phyloP scores from a whole-genome alignment of 1,140 invertebrate species.

The Zaprionus camerounensis region DNA sequence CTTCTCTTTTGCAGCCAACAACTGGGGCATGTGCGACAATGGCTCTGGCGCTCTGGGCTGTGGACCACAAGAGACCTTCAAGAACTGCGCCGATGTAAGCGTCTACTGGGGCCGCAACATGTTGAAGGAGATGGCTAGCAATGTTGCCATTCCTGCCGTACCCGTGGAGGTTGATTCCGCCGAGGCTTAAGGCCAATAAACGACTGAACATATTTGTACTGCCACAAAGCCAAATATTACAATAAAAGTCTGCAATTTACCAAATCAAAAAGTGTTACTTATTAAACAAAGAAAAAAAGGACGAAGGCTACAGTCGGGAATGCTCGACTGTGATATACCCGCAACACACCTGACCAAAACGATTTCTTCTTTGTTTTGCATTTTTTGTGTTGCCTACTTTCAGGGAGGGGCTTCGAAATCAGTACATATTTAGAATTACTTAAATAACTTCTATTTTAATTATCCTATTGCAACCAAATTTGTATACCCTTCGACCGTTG shows the following conservation, averaged over 20 bases:
- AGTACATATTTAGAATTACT: too few species aligned
- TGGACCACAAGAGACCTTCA: conserved; percentile 88
- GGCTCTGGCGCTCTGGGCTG: conserved; percentile 85
- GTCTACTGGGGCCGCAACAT: conserved; percentile 84
- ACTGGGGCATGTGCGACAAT: conserved; percentile 86
- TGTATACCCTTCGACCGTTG: too few species aligned
- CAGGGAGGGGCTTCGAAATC: too few species aligned
- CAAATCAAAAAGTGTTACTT: not conserved
- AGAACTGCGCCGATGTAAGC: conserved; percentile 88
- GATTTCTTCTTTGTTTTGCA: too few species aligned
- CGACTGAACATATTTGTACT: conserved; percentile 15
- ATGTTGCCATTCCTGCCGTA: conserved; percentile 25
- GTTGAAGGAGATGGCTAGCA: conserved; percentile 51
- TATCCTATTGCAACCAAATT: too few species aligned
- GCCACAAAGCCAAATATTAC: conserved; percentile 29
- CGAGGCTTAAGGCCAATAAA: conserved; percentile 15
- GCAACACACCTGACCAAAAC: too few species aligned
- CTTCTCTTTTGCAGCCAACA: conserved; percentile 84
- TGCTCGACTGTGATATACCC: too few species aligned
- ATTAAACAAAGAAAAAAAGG: too few species aligned
- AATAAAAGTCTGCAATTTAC: conserved; percentile 24
- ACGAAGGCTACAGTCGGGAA: too few species aligned
- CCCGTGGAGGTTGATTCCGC: conserved; percentile 49
- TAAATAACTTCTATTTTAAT: too few species aligned
- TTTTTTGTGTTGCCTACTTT: too few species aligned